Conservation (phyloP, 2,113 vertebrate species). For the Apeltes quadracus region DNA sequence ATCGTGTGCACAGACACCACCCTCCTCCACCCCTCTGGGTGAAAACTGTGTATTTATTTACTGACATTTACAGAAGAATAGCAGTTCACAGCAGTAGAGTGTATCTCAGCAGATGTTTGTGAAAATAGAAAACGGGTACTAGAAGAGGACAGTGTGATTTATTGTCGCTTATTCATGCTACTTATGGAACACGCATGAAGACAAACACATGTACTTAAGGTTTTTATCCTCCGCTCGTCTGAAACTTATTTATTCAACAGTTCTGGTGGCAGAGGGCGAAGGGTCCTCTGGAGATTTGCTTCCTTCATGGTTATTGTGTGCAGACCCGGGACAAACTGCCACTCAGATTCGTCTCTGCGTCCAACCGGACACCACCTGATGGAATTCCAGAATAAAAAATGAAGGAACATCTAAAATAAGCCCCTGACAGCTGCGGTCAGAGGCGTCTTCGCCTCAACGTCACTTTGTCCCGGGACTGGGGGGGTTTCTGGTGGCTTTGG, state of each 20-base stretch:
- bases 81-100: constrained; percentile 55
- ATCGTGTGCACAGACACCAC: not conserved
- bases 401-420: not conserved
- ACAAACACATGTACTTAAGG: constrained; percentile 52
- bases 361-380: not conserved
- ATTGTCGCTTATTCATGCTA: constrained; percentile 46
- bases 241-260: constrained; percentile 42
- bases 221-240: constrained; percentile 29
- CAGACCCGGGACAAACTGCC: constrained; percentile 42
- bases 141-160: constrained; percentile 48
- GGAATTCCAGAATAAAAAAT: not conserved
- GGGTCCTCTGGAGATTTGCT: constrained; percentile 65
- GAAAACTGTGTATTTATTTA: constrained; percentile 59
- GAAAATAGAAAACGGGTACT: constrained; percentile 38
- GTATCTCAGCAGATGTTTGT: constrained; percentile 66
- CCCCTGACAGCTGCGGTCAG: not conserved
- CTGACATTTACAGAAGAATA: constrained; percentile 54
- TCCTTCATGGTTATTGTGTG: constrained; percentile 43
- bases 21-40: not conserved
- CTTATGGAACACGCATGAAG: constrained; percentile 38
- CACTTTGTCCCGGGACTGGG: no score
- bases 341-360: not conserved
- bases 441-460: no score
- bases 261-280: no score
- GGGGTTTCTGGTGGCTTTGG: constrained; percentile 39